These are phyloP conservation scores for Pseudolycoriella hygida DNA, from an alignment of 2,888 invertebrate genomes.

Conservation along the genomic window DNA sequence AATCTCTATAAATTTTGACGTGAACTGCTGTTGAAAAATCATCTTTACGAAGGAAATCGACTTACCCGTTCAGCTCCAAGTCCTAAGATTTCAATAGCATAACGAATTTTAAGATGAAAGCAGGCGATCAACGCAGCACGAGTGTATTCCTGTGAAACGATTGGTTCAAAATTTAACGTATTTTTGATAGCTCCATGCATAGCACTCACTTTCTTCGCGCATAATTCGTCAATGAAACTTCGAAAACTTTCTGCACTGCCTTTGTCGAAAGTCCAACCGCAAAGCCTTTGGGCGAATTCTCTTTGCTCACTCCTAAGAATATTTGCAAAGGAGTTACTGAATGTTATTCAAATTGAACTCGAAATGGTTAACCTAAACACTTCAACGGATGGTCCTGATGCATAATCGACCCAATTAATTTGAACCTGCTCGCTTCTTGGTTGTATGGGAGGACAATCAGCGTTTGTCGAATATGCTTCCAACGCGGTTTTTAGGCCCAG, in stretches of 20 bases:
- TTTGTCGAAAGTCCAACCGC: constrained; percentile 78
- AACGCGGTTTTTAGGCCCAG: constrained; percentile 31
- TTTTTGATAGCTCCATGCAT: no score
- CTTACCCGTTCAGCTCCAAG: constrained; percentile 38
- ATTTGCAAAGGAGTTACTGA: no score
- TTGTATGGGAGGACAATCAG: constrained; percentile 16
- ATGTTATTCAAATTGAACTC: no score
- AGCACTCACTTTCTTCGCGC: constrained; percentile 37
- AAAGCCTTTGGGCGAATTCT: constrained; percentile 63
- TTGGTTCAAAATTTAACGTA: neutral
- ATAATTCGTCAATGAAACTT: constrained; percentile 46
- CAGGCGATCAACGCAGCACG: constrained; percentile 83
- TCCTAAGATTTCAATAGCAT: constrained; percentile 73
- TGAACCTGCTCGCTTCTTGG: constrained; percentile 17
- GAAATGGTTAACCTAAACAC: constrained; percentile 19
- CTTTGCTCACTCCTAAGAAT: constrained; percentile 49
- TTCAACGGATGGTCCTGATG: constrained; percentile 7
- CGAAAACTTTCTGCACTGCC: constrained; percentile 36
- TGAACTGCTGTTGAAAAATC: no score
- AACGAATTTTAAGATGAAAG: constrained; percentile 69
- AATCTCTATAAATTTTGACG: no score
- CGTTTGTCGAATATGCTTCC: constrained; percentile 18
- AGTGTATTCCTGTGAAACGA: constrained; percentile 36
- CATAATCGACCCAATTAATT: constrained; percentile 25
- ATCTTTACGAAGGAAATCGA: no score